Evolutionary conservation across 2,888 invertebrate species (phyloP).

Genomic region (Diachrysia chrysitis): DNA sequence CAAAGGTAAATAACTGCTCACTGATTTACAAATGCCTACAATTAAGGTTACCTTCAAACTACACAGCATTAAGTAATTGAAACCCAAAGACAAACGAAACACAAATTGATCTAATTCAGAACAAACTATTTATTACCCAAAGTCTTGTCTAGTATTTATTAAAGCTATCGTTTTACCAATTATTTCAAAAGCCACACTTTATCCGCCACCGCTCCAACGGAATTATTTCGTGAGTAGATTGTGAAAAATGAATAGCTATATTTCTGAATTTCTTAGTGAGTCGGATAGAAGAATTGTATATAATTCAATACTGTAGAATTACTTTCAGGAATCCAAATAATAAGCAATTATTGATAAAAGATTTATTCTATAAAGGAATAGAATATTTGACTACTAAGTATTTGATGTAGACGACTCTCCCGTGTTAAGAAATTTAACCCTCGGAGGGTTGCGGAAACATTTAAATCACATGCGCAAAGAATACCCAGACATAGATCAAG

Average conservation of each 20-base stretch:
- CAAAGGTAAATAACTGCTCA: background rate
- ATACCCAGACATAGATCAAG: too few relatives aligned
- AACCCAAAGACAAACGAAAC: conserved; percentile 1
- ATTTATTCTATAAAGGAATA: background rate
- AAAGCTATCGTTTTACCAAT: conserved; percentile 60
- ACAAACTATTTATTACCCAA: conserved; percentile 13
- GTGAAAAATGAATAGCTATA: conserved; percentile 50
- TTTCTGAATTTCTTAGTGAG: conserved; percentile 46
- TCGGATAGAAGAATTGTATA: conserved; percentile 26
- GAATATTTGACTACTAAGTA: background rate
- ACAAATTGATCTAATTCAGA: conserved; percentile 9
- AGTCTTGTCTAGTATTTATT: conserved; percentile 39
- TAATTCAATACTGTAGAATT: conserved; percentile 21
- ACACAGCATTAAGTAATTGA: background rate
- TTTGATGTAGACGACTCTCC: too few relatives aligned
- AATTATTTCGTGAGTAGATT: conserved; percentile 40
- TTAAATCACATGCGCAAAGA: too few relatives aligned
- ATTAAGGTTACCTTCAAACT: background rate
- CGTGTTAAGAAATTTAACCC: too few relatives aligned
- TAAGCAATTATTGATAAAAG: background rate
- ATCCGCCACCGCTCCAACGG: conserved; percentile 41
- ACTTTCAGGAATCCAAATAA: background rate
- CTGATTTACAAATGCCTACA: background rate
- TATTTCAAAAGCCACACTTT: conserved; percentile 50
- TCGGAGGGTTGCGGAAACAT: too few relatives aligned